Percentiles rank a stretch among this genome's conserved stretches.
These are phyloP conservation scores for Grallaria varia DNA, from an alignment of 2,113 vertebrate species.

Conservation along the genomic window DNA sequence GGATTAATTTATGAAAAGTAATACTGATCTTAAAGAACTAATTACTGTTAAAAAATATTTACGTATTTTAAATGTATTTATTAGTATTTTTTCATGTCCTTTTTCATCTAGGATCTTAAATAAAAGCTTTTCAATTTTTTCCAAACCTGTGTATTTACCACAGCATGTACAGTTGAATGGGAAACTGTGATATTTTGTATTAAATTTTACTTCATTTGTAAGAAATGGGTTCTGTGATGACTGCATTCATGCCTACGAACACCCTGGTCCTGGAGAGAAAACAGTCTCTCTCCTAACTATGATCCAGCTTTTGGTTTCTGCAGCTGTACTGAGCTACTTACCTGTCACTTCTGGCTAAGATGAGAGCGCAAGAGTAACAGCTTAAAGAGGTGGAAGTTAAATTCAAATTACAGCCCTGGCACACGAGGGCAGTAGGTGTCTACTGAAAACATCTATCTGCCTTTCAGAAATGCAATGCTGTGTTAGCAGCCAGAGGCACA, in stretches of 20 bases:
- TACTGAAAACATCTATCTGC: background rate
- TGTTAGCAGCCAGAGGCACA: background rate
- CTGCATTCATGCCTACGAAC: background rate
- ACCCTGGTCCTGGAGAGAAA: background rate
- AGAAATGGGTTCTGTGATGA: background rate
- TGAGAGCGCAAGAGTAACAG: background rate
- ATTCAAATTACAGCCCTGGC: background rate
- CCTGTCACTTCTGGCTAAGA: background rate
- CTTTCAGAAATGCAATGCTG: background rate
- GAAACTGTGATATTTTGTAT: background rate
- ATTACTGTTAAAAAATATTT: background rate
- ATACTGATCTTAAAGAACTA: background rate
- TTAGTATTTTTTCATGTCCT: background rate
- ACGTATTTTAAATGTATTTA: conserved; percentile 29
- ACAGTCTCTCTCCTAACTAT: fast-evolving
- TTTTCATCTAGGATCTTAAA: background rate
- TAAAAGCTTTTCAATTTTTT: background rate
- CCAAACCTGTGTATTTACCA: background rate
- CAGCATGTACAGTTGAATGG: conserved; percentile 18
- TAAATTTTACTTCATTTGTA: conserved; percentile 16
- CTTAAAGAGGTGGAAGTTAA: background rate
- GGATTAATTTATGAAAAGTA: background rate
- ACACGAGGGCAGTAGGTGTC: background rate
- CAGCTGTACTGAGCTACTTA: background rate
- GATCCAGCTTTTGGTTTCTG: background rate